These are phyloP conservation scores for Drosophila monieri DNA, from an alignment of 2,888 invertebrate species.

Conservation along the genomic window DNA sequence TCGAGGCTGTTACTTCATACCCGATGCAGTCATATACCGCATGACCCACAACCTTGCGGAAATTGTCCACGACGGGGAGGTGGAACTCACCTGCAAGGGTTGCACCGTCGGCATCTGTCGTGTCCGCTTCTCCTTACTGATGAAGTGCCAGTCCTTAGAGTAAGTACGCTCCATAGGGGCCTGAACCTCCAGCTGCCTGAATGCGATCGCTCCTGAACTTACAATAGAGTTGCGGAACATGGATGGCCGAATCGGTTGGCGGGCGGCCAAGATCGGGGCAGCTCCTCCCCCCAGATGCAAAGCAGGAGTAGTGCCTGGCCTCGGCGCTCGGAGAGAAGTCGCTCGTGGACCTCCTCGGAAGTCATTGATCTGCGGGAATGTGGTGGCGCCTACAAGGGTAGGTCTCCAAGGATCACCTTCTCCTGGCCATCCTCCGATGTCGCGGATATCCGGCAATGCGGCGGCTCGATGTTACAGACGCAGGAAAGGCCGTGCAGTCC, in stretches of 20 bases:
- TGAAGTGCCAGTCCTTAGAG: slow-evolving; percentile 50
- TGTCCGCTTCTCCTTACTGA: slow-evolving; percentile 44
- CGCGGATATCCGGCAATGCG: not conserved
- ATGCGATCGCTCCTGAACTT: slow-evolving; percentile 45
- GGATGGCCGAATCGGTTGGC: slow-evolving; percentile 1
- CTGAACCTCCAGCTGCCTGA: slow-evolving; percentile 45
- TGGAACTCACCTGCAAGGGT: slow-evolving; percentile 64
- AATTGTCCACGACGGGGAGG: slow-evolving; percentile 50
- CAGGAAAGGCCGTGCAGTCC: not conserved
- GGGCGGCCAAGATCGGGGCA: not conserved
- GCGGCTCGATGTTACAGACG: not conserved
- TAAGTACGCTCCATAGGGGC: slow-evolving; percentile 53
- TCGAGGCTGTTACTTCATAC: slow-evolving; percentile 53
- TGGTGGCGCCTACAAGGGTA: not conserved
- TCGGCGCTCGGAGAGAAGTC: not conserved
- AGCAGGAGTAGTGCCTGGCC: too few relatives aligned
- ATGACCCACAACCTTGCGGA: slow-evolving; percentile 34
- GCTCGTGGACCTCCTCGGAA: not conserved
- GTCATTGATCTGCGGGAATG: not conserved
- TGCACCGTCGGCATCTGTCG: slow-evolving; percentile 60
- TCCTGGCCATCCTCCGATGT: not conserved
- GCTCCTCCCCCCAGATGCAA: not conserved
- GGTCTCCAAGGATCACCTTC: not conserved
- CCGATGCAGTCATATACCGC: slow-evolving; percentile 41
- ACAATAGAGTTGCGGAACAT: slow-evolving; percentile 52